phyloP scores from a whole-genome alignment of 2,888 invertebrate genomes.

The Lithodes maja region DNA sequence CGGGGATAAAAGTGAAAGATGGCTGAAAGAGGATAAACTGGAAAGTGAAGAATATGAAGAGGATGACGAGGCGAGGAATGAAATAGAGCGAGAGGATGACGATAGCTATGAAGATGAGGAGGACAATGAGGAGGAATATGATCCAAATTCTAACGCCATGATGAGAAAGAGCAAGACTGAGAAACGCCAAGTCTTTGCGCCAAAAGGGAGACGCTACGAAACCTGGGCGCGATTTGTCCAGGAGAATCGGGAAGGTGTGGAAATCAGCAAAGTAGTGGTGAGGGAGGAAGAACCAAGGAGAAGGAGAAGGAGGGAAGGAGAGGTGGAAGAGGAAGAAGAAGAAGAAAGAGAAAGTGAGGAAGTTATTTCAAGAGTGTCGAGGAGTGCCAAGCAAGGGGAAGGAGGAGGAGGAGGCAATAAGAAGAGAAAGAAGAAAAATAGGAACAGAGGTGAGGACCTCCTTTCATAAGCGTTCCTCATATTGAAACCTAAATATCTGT shows the following conservation, averaged over 20 bases:
- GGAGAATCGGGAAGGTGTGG: conserved; percentile 18
- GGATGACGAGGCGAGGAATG: not conserved
- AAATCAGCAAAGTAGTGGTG: conserved; percentile 21
- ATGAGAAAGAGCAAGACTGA: not conserved
- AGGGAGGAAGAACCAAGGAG: conserved; percentile 22
- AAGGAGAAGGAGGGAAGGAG: not conserved
- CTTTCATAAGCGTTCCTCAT: too few species aligned
- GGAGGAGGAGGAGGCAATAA: conserved; percentile 17
- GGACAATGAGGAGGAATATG: not conserved
- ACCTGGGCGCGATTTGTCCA: conserved; percentile 30
- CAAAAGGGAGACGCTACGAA: conserved; percentile 20
- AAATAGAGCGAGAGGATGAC: not conserved
- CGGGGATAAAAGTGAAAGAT: not conserved
- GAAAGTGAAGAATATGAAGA: conserved; percentile 12
- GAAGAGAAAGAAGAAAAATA: conserved; percentile 41
- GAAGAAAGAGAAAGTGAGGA: not conserved
- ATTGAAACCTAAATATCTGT: too few species aligned
- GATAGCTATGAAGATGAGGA: not conserved
- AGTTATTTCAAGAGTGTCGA: conserved; percentile 33
- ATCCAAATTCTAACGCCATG: too few species aligned
- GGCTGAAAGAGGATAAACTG: not conserved
- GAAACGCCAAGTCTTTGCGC: conserved; percentile 1
- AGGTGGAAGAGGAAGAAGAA: not conserved
- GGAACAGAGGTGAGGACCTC: conserved; percentile 44
- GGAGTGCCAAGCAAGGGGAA: conserved; percentile 29